phyloP scores from a whole-genome alignment of 2,797 vertebrate genomes.

The Decapterus maruadsi region DNA sequence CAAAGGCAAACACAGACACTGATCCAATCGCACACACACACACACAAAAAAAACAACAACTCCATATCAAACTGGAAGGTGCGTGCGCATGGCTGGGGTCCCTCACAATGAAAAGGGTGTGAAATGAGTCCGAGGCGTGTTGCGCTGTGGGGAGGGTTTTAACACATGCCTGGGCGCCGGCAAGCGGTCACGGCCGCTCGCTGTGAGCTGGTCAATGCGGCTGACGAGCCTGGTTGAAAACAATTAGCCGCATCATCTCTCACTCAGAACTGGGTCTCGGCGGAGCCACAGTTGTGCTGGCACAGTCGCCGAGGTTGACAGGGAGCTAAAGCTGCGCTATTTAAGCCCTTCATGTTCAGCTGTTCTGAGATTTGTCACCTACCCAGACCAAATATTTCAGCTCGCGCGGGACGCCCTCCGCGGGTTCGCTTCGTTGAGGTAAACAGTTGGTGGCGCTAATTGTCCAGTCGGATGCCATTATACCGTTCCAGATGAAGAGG shows the following conservation, averaged over 20 bases:
- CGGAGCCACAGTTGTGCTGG: slow-evolving; percentile 14
- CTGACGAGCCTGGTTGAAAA: slow-evolving; percentile 40
- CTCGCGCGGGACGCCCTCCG: background rate
- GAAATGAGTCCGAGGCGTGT: slow-evolving; percentile 61
- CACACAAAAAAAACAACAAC: background rate
- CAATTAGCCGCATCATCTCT: slow-evolving; percentile 53
- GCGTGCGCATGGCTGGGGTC: slow-evolving; percentile 20
- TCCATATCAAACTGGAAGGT: slow-evolving; percentile 28
- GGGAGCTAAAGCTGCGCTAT: background rate
- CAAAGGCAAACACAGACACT: slow-evolving; percentile 14
- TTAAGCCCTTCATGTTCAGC: slow-evolving; percentile 4
- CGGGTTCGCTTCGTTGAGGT: too few species aligned
- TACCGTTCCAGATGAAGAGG: background rate
- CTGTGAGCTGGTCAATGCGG: slow-evolving; percentile 40
- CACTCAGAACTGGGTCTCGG: slow-evolving; percentile 17
- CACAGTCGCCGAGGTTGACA: slow-evolving; percentile 1
- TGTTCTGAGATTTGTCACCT: background rate
- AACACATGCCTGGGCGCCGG: slow-evolving; percentile 55
- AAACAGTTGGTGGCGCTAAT: background rate
- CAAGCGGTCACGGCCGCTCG: slow-evolving; percentile 36
- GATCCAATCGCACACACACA: background rate
- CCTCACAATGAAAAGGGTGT: slow-evolving; percentile 57
- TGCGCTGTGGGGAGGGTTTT: slow-evolving; percentile 67
- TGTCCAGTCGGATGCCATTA: background rate
- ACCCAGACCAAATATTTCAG: background rate